Conservation (phyloP, 2,797 vertebrate genomes). For the Syndactyla subalaris region DNA sequence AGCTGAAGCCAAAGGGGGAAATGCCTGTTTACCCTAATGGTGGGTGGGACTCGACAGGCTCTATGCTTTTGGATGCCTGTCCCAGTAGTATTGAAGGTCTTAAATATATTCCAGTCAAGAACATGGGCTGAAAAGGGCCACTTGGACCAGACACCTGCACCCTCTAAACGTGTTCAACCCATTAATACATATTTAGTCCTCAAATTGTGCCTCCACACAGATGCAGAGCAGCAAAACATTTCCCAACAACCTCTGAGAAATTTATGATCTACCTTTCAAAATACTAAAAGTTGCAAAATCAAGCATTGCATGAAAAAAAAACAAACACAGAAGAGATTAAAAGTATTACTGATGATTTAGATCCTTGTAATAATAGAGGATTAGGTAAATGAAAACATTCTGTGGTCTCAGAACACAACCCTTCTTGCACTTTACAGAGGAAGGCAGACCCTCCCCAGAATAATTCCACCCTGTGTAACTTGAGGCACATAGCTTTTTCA, state of each 20-base stretch:
- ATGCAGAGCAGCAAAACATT: not conserved
- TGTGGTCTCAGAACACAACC: not conserved
- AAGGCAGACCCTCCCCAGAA: not conserved
- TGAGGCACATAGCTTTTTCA: not conserved
- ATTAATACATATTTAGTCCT: not conserved
- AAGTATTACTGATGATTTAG: not conserved
- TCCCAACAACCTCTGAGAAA: slow-evolving; percentile 37
- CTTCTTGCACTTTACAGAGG: not conserved
- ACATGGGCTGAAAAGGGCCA: not conserved
- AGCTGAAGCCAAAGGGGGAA: not conserved
- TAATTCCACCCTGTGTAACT: not conserved
- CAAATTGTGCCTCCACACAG: not conserved
- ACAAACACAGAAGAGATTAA: slow-evolving; percentile 1
- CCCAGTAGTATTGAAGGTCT: not conserved
- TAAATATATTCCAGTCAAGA: not conserved
- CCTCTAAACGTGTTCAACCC: not conserved
- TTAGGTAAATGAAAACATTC: not conserved
- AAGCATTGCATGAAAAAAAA: slow-evolving; percentile 5
- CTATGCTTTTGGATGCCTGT: not conserved
- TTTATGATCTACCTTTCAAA: slow-evolving; percentile 49
- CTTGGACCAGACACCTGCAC: not conserved
- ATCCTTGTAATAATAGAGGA: not conserved
- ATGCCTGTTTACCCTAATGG: not conserved
- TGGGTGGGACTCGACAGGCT: not conserved
- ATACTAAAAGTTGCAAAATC: slow-evolving; percentile 54